phyloP scores from a whole-genome alignment of 2,797 vertebrate species.

The Argentina silus region DNA sequence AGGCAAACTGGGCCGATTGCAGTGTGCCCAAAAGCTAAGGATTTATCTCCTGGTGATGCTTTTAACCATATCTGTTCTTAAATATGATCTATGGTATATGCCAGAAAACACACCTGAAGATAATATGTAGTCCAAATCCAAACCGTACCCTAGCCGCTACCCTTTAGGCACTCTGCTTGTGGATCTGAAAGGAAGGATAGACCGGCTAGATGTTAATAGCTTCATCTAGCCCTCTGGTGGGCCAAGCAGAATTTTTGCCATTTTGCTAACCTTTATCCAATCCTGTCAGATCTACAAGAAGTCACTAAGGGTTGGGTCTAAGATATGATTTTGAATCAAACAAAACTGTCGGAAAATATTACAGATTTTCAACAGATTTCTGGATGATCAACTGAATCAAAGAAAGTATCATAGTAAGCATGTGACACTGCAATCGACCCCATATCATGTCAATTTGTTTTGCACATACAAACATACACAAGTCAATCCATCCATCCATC shows the following conservation, averaged over 20 bases:
- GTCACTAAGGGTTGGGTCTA: slow-evolving; percentile 33
- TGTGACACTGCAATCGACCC: slow-evolving; percentile 59
- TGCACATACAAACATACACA: slow-evolving; percentile 69
- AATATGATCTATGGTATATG: background rate
- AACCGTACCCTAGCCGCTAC: slow-evolving; percentile 1
- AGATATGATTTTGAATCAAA: background rate
- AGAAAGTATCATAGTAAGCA: slow-evolving; percentile 38
- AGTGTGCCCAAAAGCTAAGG: slow-evolving; percentile 48
- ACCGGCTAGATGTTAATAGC: too few species aligned
- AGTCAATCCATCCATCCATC: slow-evolving; percentile 12
- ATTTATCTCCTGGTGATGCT: background rate
- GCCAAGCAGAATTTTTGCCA: too few species aligned
- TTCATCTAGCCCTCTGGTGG: too few species aligned
- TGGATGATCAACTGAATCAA: slow-evolving; percentile 5
- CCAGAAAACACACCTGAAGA: background rate
- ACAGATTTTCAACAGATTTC: slow-evolving; percentile 16
- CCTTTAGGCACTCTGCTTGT: background rate
- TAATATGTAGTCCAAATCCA: slow-evolving; percentile 23
- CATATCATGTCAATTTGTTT: slow-evolving; percentile 45
- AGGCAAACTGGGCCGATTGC: slow-evolving; percentile 86
- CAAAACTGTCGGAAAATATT: slow-evolving; percentile 22
- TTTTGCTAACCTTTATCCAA: too few species aligned
- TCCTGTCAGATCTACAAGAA: slow-evolving; percentile 42
- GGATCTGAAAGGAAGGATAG: background rate
- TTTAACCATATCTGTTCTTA: background rate